A percentile compares a stretch with the other conserved stretches of the same genome.
phyloP scores from a whole-genome alignment of 2,888 invertebrate genomes.

The Melanchra persicariae region DNA sequence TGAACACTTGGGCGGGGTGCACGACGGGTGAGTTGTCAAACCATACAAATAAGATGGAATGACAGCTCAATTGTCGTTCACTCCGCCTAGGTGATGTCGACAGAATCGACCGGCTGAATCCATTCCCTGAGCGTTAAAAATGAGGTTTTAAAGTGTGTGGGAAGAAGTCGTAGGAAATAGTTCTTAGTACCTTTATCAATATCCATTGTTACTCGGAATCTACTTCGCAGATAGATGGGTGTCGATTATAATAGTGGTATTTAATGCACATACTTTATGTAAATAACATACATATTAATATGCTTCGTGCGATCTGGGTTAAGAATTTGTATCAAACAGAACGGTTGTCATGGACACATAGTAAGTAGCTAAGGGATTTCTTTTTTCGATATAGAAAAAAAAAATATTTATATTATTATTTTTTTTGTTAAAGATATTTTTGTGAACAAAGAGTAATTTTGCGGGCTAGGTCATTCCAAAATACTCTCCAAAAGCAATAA shows the following conservation, averaged over 20 bases:
- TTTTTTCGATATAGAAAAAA: constrained; percentile 8
- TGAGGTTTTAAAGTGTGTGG: not conserved
- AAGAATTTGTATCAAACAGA: constrained; percentile 31
- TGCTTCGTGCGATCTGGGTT: constrained; percentile 41
- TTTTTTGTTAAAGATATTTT: not conserved
- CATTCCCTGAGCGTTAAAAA: not conserved
- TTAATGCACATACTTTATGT: constrained; percentile 45
- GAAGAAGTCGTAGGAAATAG: not conserved
- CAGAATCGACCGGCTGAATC: too few relatives aligned
- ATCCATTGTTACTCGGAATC: constrained; percentile 12
- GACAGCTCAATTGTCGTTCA: too few relatives aligned
- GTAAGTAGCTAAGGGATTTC: constrained; percentile 10
- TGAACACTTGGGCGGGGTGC: too few relatives aligned
- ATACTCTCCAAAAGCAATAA: not conserved
- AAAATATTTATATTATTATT: constrained; percentile 8
- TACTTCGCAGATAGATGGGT: not conserved
- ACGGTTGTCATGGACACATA: constrained; percentile 24
- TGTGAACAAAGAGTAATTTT: not conserved
- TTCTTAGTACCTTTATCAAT: not conserved
- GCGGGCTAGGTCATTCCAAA: not conserved
- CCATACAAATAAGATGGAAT: too few relatives aligned
- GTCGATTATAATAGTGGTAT: constrained; percentile 23
- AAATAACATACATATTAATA: constrained; percentile 29
- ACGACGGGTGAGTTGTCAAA: too few relatives aligned
- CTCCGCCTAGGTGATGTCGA: too few relatives aligned